Evolutionary conservation across 2,888 invertebrate genomes (phyloP).

Genomic region (Volucella inanis): DNA sequence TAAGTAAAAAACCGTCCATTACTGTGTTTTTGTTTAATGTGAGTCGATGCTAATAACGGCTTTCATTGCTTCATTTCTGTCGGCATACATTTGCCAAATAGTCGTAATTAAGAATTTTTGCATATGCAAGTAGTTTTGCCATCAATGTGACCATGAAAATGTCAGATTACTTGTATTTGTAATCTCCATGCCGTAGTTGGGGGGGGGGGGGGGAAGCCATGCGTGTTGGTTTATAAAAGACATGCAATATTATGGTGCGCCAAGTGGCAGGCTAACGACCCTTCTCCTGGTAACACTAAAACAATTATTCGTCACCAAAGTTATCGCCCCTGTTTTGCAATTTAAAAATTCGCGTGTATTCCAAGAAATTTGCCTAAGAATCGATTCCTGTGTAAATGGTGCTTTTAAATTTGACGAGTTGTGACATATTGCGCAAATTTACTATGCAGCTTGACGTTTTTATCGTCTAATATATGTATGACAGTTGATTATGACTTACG

Average conservation of each 20-base stretch:
- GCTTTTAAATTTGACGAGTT: no score
- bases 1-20: no score
- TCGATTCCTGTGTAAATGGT: no score
- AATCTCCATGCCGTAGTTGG: not conserved
- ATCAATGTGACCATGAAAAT: constrained; percentile 5
- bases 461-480: no score
- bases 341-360: constrained; percentile 29
- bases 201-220: not conserved
- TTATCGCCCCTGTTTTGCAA: constrained; percentile 51
- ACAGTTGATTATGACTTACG: no score
- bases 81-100: constrained; percentile 8
- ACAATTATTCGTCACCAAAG: constrained; percentile 49
- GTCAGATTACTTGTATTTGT: not conserved
- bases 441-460: no score
- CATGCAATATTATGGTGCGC: constrained; percentile 40
- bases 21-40: no score
- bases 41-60: not conserved
- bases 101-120: constrained; percentile 6
- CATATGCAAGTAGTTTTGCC: constrained; percentile 2
- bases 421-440: no score
- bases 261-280: constrained; percentile 15
- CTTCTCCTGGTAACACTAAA: constrained; percentile 6
- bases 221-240: constrained; percentile 18
- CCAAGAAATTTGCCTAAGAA: not conserved
- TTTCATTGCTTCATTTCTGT: not conserved